phyloP scores from a whole-genome alignment of 1,140 invertebrate genomes.

The Ips typographus region DNA sequence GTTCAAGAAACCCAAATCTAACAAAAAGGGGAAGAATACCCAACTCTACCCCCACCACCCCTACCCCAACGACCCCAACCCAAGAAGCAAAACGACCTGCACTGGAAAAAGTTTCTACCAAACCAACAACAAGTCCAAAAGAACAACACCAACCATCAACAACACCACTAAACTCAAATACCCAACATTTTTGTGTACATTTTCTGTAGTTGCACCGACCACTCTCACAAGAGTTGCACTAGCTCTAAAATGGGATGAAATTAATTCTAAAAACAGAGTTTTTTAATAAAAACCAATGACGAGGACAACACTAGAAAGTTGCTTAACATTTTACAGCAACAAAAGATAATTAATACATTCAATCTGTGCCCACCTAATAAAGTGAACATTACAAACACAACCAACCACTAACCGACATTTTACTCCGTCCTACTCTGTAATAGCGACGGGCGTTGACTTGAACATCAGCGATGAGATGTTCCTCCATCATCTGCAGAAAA shows the following conservation, averaged over 20 bases:
- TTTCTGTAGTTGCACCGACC: conserved; percentile 2
- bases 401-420: not conserved
- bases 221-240: not conserved
- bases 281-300: not conserved
- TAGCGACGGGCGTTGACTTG: not conserved
- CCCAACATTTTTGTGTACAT: not conserved
- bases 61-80: not conserved
- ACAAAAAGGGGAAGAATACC: not conserved
- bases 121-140: not conserved
- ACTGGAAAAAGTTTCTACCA: not conserved
- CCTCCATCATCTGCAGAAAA: not conserved
- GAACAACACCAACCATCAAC: not conserved
- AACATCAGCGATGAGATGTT: not conserved
- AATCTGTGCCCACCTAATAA: not conserved
- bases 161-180: not conserved
- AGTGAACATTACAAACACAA: not conserved
- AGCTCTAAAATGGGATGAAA: too few species aligned
- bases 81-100: conserved; percentile 4
- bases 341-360: not conserved
- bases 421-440: not conserved
- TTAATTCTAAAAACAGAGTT: too few species aligned
- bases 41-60: conserved; percentile 1
- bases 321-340: not conserved
- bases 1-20: not conserved
- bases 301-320: not conserved